phyloP scores from a whole-genome alignment of 2,888 invertebrate species.

The Epistrophe grossulariae region DNA sequence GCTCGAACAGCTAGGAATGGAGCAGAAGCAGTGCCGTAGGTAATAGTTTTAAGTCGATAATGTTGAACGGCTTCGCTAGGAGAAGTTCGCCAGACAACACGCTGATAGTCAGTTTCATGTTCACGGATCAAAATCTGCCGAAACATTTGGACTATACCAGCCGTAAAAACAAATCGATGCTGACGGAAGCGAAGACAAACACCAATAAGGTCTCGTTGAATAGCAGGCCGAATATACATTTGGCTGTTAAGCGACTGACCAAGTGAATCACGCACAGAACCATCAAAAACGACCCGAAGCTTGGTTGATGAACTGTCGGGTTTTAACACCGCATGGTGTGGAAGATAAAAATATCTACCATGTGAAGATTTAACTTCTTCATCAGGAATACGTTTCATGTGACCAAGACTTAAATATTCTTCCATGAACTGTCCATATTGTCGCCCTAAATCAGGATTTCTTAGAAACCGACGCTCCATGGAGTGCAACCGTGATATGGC shows the following conservation, averaged over 20 bases:
- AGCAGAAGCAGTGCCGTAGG: slow-evolving; percentile 40
- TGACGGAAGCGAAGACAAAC: slow-evolving; percentile 44
- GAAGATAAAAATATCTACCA: too few species aligned
- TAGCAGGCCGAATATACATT: slow-evolving; percentile 15
- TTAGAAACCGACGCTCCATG: slow-evolving; percentile 21
- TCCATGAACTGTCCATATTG: too few species aligned
- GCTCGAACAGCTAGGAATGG: slow-evolving; percentile 28
- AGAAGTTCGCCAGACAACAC: slow-evolving; percentile 39
- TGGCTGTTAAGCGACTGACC: slow-evolving; percentile 21
- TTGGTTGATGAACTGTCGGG: too few species aligned
- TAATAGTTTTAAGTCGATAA: slow-evolving; percentile 29
- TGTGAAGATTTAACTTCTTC: too few species aligned
- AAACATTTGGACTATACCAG: slow-evolving; percentile 47
- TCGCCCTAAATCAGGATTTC: too few species aligned
- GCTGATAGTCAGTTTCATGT: slow-evolving; percentile 19
- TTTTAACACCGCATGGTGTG: too few species aligned
- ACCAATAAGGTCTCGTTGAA: background rate
- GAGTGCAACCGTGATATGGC: slow-evolving; percentile 8
- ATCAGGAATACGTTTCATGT: too few species aligned
- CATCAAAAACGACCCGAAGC: too few species aligned
- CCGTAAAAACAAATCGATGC: slow-evolving; percentile 47
- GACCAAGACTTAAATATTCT: too few species aligned
- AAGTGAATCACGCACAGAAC: background rate
- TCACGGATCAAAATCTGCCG: slow-evolving; percentile 40
- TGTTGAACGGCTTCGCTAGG: slow-evolving; percentile 8